Percentiles rank a stretch among this genome's conserved stretches.
phyloP scores from a whole-genome alignment of 2,888 invertebrate species.

The Zaprionus bogoriensis region DNA sequence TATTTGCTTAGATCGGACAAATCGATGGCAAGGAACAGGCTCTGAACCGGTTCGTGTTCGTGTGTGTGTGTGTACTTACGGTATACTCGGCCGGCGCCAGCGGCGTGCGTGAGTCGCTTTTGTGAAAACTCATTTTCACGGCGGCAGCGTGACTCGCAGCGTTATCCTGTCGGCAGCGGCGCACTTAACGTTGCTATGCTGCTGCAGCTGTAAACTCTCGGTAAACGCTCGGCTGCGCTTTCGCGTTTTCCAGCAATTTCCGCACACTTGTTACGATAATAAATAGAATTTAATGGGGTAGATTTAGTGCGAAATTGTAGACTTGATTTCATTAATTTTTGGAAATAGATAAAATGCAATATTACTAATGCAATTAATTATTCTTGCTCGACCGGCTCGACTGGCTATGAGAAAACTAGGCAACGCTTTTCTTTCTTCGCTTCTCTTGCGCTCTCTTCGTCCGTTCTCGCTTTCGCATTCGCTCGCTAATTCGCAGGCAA shows the following conservation, averaged over 20 bases:
- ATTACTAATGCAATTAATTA: conserved; percentile 72
- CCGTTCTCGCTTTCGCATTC: background rate
- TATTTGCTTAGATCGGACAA: too few species aligned
- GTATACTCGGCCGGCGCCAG: conserved; percentile 81
- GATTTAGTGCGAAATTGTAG: conserved; percentile 67
- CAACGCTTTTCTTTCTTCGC: conserved; percentile 22
- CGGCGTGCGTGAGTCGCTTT: conserved; percentile 82
- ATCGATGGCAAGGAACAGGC: too few species aligned
- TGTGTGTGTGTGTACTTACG: too few species aligned
- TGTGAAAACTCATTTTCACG: conserved; percentile 82
- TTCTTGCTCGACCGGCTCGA: conserved; percentile 46
- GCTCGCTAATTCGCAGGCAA: conserved; percentile 24
- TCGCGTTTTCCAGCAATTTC: conserved; percentile 70
- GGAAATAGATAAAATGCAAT: conserved; percentile 65
- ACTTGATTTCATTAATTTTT: conserved; percentile 37
- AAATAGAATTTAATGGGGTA: conserved; percentile 68
- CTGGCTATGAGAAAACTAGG: conserved; percentile 21
- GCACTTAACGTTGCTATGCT: conserved; percentile 30
- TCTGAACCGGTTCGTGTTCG: too few species aligned
- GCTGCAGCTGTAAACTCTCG: conserved; percentile 47
- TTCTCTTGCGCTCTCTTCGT: conserved; percentile 4
- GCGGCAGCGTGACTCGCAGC: conserved; percentile 25
- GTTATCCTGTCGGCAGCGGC: conserved; percentile 56
- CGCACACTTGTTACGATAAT: conserved; percentile 65
- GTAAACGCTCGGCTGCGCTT: conserved; percentile 34